These are phyloP conservation scores for Arrhopalites spinosus DNA, from an alignment of 2,888 invertebrate species.

Conservation along the genomic window DNA sequence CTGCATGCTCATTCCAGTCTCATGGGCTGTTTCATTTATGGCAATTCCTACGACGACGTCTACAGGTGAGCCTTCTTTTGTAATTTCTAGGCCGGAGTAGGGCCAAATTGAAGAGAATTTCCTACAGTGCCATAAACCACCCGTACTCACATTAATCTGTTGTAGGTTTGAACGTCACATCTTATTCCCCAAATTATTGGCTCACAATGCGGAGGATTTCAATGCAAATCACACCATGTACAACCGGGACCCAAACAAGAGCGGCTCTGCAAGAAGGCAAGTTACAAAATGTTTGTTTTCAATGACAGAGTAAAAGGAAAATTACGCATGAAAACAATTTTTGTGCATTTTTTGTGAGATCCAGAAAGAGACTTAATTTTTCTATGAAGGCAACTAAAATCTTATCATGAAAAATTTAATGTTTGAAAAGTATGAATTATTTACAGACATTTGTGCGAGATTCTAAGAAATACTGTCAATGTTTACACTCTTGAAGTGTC, in stretches of 20 bases:
- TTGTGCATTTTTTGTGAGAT: too few relatives aligned
- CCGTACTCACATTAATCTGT: neutral
- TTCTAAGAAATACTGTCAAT: constrained; percentile 77
- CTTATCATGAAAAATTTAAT: neutral
- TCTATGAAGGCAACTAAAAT: too few relatives aligned
- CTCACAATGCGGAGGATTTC: constrained; percentile 87
- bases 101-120: too few relatives aligned
- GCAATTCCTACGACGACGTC: constrained; percentile 91
- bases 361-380: too few relatives aligned
- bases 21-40: constrained; percentile 92
- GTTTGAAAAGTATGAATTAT: neutral
- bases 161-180: constrained; percentile 88
- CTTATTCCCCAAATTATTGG: constrained; percentile 89
- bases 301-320: constrained; percentile 7
- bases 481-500: constrained; percentile 90
- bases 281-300: neutral
- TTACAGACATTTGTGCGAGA: constrained; percentile 68
- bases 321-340: too few relatives aligned
- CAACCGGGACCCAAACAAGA: constrained; percentile 84
- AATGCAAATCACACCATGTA: constrained; percentile 83
- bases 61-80: constrained; percentile 68
- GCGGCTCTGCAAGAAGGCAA: constrained; percentile 84
- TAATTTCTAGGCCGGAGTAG: too few relatives aligned
- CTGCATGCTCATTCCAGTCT: constrained; percentile 91
- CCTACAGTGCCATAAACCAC: neutral